Conservation (phyloP, 2,888 invertebrate species). For the Tridacna gigas region DNA sequence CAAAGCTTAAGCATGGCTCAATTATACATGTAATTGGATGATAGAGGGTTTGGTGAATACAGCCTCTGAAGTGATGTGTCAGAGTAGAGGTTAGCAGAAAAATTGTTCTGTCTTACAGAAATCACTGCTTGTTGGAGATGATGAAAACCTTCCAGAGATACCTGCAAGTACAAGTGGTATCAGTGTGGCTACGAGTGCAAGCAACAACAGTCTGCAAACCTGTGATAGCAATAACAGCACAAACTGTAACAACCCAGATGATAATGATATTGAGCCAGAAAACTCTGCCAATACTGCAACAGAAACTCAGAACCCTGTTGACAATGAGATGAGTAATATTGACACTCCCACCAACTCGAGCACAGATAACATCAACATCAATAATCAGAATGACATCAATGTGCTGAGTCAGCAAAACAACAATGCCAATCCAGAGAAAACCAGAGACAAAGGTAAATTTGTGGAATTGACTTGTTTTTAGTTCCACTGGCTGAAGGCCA, state of each 20-base stretch:
- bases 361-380: slow-evolving; percentile 60
- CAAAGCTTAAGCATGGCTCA: no score
- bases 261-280: slow-evolving; percentile 37
- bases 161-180: slow-evolving; percentile 20
- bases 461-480: no score
- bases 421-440: slow-evolving; percentile 60
- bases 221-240: slow-evolving; percentile 66
- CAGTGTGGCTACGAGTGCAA: slow-evolving; percentile 66
- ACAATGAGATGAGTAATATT: slow-evolving; percentile 24
- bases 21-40: no score
- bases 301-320: slow-evolving; percentile 29
- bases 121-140: slow-evolving; percentile 22
- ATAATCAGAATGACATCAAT: slow-evolving; percentile 63
- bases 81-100: no score
- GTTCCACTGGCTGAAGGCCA: no score
- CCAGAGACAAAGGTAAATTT: slow-evolving; percentile 58
- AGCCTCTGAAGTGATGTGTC: no score
- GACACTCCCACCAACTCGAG: slow-evolving; percentile 22
- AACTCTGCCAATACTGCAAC: slow-evolving; percentile 7
- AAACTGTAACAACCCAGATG: slow-evolving; percentile 51
- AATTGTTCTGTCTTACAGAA: slow-evolving; percentile 29
- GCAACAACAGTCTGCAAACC: slow-evolving; percentile 65
- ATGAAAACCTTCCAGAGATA: slow-evolving; percentile 4
- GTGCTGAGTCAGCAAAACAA: slow-evolving; percentile 64
- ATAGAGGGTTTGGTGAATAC: no score